Base-by-base conservation (phyloP, 2,888 invertebrate species). In the Nymphalis c-album region DNA sequence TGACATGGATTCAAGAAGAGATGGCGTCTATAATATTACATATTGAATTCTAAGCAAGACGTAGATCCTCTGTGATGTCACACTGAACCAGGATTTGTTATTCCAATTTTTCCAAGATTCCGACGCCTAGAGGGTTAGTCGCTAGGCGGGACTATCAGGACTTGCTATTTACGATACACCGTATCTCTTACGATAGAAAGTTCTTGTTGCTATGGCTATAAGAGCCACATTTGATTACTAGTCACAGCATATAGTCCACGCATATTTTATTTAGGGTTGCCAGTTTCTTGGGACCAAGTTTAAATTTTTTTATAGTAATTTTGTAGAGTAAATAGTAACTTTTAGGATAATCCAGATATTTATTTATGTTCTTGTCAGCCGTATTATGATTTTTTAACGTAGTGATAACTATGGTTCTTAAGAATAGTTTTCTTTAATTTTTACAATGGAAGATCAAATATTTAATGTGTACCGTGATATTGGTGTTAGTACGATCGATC, bases 71-170 rank as follows among this genome's bases (percentile, higher is more conserved):
- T 17, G 35, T 18, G 57, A 57, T 53, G 18, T 53, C 60, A 18
- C 46, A 18, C 18, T 31, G 20, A 16, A 26, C 50, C 35, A 55
- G 55, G 65, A 65, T 65, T 65, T 65, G 60, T 65, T 65, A 35
- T 60, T 65, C 60, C 65, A 60, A 65, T 65, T 65, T 65, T 47
- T 50, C 53, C 22, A 47, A 45, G 26, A 46, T 31, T 47, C 18
- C 59, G 18, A 57, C 17, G 31, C 47, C 13, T 22, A 13, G 45
- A 45, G 51, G 18, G 53, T 26, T 60, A 45, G 35, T 64, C 59
- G 7, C 58, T 16, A 51, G 40, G 58, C 59, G 53, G 53, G 45
- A 65, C 60, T 65, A 55, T 64, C 53, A 17, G 40, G 45, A 3
- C 22, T 46, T 45, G 53, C 59, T 64, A 57, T 64, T 58, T 64